phyloP scores from a whole-genome alignment of 2,113 vertebrate species.

The Rutilus rutilus region DNA sequence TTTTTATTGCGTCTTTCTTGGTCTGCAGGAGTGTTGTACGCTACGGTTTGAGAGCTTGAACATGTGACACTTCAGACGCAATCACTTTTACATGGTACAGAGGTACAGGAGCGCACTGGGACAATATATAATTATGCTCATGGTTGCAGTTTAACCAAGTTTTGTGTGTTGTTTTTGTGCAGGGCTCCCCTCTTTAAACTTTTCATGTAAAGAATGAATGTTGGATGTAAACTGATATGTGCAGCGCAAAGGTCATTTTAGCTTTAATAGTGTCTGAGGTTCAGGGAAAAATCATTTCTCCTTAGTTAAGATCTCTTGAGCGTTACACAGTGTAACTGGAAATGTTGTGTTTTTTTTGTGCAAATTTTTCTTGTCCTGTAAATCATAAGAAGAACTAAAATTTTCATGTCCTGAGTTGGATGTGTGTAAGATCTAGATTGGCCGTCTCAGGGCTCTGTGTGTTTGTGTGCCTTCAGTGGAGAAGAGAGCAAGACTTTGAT shows the following conservation, averaged over 20 bases:
- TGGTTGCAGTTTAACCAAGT: background rate
- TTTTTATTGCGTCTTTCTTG: constrained; percentile 20
- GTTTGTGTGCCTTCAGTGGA: constrained; percentile 86
- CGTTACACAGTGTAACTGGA: background rate
- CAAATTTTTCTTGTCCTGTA: background rate
- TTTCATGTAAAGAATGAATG: background rate
- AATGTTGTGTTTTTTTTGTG: background rate
- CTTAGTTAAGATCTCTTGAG: too few relatives aligned
- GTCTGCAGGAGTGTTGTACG: constrained; percentile 25
- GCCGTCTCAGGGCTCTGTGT: constrained; percentile 33
- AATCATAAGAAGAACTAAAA: background rate
- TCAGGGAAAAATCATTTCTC: too few relatives aligned
- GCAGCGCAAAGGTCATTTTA: background rate
- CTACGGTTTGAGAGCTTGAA: constrained; percentile 50
- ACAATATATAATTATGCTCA: constrained; percentile 8
- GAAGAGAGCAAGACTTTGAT: constrained; percentile 98
- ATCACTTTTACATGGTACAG: constrained; percentile 21
- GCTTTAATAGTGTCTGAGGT: background rate
- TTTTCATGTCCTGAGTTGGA: constrained; percentile 6
- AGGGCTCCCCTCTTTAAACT: background rate
- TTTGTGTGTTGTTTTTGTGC: constrained; percentile 13
- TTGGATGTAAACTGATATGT: background rate
- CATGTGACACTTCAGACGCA: background rate
- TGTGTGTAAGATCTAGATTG: background rate
- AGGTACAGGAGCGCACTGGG: constrained; percentile 24